Evolutionary conservation across 2,888 invertebrate species (phyloP).

Genomic region (Dryobotodes eremita): DNA sequence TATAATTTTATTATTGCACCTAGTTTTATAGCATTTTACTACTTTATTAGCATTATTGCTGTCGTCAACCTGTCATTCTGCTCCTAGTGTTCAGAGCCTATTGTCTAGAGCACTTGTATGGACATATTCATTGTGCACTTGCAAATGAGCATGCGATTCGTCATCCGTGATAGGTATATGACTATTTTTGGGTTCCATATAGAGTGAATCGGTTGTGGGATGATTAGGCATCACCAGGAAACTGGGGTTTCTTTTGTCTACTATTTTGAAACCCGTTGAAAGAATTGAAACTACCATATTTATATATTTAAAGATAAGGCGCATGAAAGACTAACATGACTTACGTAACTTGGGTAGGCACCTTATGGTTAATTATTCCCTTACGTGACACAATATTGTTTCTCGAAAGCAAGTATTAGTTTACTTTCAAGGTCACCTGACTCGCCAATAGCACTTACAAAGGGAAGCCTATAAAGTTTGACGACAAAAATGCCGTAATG

Average conservation of each 20-base stretch:
- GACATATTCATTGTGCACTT: slow-evolving; percentile 29
- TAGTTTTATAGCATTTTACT: slow-evolving; percentile 38
- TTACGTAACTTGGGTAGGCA: not conserved
- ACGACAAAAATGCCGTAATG: slow-evolving; percentile 41
- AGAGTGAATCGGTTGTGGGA: slow-evolving; percentile 35
- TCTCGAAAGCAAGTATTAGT: not conserved
- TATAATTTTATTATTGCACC: slow-evolving; percentile 47
- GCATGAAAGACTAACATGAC: not conserved
- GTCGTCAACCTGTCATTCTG: slow-evolving; percentile 30
- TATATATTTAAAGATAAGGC: too few species aligned
- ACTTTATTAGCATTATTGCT: slow-evolving; percentile 51
- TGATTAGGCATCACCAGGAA: slow-evolving; percentile 29
- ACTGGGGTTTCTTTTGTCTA: slow-evolving; percentile 8
- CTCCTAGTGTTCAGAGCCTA: slow-evolving; percentile 38
- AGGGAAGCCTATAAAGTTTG: slow-evolving; percentile 25
- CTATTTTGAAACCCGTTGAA: not conserved
- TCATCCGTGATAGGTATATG: slow-evolving; percentile 24
- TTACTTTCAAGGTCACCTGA: slow-evolving; percentile 42
- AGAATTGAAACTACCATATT: not conserved
- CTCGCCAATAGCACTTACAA: slow-evolving; percentile 11
- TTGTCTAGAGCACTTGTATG: slow-evolving; percentile 49
- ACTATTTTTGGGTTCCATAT: slow-evolving; percentile 21
- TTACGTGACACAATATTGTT: slow-evolving; percentile 27
- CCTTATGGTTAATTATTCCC: slow-evolving; percentile 6
- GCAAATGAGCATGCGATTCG: slow-evolving; percentile 40